Conservation (phyloP, 2,113 vertebrate species). For the Bufo bufo region DNA sequence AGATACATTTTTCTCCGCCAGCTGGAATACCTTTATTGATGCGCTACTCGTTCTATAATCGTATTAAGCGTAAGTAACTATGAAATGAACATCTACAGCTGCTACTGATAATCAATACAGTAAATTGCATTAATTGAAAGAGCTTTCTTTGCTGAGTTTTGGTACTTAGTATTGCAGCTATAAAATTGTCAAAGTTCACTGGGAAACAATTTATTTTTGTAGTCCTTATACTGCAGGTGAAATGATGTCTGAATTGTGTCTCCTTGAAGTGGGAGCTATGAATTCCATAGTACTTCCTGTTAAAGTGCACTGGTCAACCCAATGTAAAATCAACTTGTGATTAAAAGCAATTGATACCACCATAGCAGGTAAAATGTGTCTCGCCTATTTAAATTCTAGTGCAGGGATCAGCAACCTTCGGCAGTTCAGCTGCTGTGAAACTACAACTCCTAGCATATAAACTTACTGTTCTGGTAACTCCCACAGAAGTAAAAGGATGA, state of each 20-base stretch:
- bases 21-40: conserved; percentile 28
- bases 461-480: too few species aligned
- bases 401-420: too few species aligned
- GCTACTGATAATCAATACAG: conserved; percentile 23
- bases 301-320: background rate
- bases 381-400: too few species aligned
- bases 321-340: too few species aligned
- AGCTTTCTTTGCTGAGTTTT: conserved; percentile 32
- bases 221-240: background rate
- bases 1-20: conserved; percentile 1
- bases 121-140: conserved; percentile 8
- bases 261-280: background rate
- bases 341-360: too few species aligned
- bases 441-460: too few species aligned
- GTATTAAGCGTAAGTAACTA: conserved; percentile 22
- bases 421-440: too few species aligned
- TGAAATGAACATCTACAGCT: conserved; percentile 18
- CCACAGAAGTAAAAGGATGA: too few species aligned
- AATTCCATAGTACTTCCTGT: background rate
- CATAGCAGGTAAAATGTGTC: background rate
- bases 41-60: conserved; percentile 2
- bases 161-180: background rate
- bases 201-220: background rate
- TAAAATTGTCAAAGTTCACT: conserved; percentile 24
- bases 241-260: background rate